phyloP scores from a whole-genome alignment of 2,797 vertebrate species.

The Sebastes matsubarae region DNA sequence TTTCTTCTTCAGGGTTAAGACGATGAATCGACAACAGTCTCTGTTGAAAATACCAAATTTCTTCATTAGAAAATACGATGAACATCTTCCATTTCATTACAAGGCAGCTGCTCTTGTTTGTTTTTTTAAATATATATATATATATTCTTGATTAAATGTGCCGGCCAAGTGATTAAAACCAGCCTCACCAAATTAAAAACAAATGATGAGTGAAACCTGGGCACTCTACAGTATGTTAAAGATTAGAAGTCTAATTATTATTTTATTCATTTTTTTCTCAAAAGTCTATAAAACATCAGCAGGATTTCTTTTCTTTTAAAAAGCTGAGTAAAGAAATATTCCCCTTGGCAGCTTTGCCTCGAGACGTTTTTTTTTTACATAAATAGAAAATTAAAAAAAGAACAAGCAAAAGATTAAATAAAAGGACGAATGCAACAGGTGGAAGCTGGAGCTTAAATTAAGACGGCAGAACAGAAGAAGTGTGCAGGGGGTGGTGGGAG shows the following conservation, averaged over 20 bases:
- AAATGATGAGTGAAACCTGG: conserved; percentile 24
- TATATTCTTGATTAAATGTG: conserved; percentile 52
- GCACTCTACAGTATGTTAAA: conserved; percentile 54
- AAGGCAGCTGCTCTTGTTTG: conserved; percentile 38
- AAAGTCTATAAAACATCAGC: conserved; percentile 78
- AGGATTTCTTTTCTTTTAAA: conserved; percentile 65
- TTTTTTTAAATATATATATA: neutral
- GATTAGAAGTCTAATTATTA: conserved; percentile 63
- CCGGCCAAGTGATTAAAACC: conserved; percentile 48
- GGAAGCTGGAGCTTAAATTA: conserved; percentile 73
- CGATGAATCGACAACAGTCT: neutral
- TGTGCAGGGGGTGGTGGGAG: neutral
- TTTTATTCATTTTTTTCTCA: conserved; percentile 44
- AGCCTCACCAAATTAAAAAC: conserved; percentile 29
- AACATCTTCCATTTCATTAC: conserved; percentile 19
- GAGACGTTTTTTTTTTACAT: conserved; percentile 63
- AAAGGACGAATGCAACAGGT: conserved; percentile 50
- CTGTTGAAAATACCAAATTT: conserved; percentile 30
- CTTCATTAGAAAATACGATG: conserved; percentile 28
- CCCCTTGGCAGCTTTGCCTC: conserved; percentile 58
- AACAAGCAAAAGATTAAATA: conserved; percentile 68
- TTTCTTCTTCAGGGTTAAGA: conserved; percentile 17
- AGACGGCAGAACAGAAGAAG: conserved; percentile 52
- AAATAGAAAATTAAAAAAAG: conserved; percentile 75
- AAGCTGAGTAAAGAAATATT: conserved; percentile 71